Evolutionary conservation across 2,113 vertebrate genomes (phyloP).

Genomic region (Scomber scombrus): DNA sequence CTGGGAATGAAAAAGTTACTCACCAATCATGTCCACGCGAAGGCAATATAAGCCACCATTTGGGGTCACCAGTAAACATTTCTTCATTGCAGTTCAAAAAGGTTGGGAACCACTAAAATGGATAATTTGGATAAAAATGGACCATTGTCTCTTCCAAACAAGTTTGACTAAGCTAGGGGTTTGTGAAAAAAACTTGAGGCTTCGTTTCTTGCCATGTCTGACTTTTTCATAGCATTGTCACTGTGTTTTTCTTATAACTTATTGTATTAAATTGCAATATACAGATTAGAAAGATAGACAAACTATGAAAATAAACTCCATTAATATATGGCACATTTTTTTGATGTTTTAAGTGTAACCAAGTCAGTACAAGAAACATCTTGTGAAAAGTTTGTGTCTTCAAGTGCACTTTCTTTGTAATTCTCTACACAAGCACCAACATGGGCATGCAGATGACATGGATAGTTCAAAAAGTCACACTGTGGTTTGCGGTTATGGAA

Average conservation of each 20-base stretch:
- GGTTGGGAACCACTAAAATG: no score
- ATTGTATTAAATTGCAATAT: no score
- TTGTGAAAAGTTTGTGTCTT: not conserved
- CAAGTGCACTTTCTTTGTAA: not conserved
- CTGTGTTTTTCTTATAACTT: no score
- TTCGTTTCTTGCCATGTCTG: no score
- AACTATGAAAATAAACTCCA: not conserved
- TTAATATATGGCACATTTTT: not conserved
- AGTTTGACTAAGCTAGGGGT: no score
- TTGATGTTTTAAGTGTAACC: not conserved
- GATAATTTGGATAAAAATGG: no score
- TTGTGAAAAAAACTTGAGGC: no score
- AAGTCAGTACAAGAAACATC: not conserved
- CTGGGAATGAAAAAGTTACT: not conserved
- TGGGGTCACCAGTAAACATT: not conserved
- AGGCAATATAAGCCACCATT: not conserved
- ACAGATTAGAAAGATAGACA: no score
- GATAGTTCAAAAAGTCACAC: slow-evolving; percentile 10
- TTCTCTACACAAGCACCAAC: not conserved
- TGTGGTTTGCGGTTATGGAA: slow-evolving; percentile 16
- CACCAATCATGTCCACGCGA: not conserved
- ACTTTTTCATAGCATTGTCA: no score
- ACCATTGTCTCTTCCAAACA: no score
- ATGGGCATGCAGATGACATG: not conserved
- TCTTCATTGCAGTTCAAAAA: no score